Evolutionary conservation across 2,797 vertebrate genomes (phyloP).

Genomic region (Nannoperca australis): DNA sequence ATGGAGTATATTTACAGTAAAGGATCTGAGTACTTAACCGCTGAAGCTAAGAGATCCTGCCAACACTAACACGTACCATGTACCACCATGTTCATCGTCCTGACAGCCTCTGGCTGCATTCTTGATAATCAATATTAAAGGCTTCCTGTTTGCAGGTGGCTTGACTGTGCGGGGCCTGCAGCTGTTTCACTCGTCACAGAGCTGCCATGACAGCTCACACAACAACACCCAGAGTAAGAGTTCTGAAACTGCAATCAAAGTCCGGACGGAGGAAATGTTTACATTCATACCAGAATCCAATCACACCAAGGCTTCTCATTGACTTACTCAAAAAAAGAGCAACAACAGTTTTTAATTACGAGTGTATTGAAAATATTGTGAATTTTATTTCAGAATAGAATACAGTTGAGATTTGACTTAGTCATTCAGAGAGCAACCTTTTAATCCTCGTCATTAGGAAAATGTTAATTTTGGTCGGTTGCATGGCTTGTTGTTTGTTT

Average conservation of each 20-base stretch:
- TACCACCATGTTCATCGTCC: neutral
- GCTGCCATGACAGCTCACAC: neutral
- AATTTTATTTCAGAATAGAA: constrained; percentile 82
- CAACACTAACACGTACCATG: neutral
- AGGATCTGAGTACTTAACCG: neutral
- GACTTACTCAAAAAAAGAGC: constrained; percentile 14
- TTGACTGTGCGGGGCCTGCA: neutral
- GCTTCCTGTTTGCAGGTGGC: neutral
- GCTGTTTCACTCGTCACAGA: neutral
- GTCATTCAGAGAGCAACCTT: constrained; percentile 65
- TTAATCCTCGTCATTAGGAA: constrained; percentile 39
- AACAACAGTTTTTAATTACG: constrained; percentile 62
- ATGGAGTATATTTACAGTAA: neutral
- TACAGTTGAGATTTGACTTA: constrained; percentile 73
- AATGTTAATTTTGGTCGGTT: constrained; percentile 47
- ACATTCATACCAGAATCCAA: neutral
- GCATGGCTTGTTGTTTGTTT: constrained; percentile 44
- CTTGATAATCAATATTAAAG: constrained; percentile 11
- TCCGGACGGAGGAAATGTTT: neutral
- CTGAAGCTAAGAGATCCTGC: neutral
- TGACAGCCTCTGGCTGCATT: constrained; percentile 7
- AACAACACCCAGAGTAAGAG: neutral
- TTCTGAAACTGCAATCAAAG: neutral
- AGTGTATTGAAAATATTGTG: constrained; percentile 83
- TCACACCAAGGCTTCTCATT: neutral